These are phyloP conservation scores for Capromys pilorides DNA, from an alignment of 2,797 vertebrate genomes.

Conservation along the genomic window DNA sequence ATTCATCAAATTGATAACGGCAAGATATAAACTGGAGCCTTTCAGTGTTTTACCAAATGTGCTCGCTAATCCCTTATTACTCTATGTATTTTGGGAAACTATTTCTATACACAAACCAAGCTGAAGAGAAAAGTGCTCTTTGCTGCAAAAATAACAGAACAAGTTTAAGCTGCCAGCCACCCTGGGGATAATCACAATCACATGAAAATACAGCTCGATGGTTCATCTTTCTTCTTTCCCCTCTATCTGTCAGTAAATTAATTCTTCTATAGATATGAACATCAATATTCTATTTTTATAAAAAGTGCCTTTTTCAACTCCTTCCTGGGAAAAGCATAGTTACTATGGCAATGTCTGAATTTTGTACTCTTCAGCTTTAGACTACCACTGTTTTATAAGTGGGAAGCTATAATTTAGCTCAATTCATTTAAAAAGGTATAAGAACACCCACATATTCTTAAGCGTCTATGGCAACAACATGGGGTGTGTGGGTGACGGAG, in stretches of 20 bases:
- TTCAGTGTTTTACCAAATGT: slow-evolving; percentile 80
- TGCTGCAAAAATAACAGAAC: slow-evolving; percentile 78
- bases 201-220: slow-evolving; percentile 75
- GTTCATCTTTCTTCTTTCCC: slow-evolving; percentile 70
- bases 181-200: slow-evolving; percentile 72
- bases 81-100: slow-evolving; percentile 78
- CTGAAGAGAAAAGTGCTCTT: slow-evolving; percentile 71
- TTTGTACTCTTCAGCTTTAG: slow-evolving; percentile 58
- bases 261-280: slow-evolving; percentile 81
- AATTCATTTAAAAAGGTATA: slow-evolving; percentile 71
- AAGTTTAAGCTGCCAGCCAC: slow-evolving; percentile 60
- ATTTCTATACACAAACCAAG: slow-evolving; percentile 73
- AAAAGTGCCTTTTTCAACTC: slow-evolving; percentile 79
- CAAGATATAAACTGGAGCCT: slow-evolving; percentile 82
- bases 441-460: slow-evolving; percentile 58
- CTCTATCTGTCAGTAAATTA: slow-evolving; percentile 81
- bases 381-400: slow-evolving; percentile 77
- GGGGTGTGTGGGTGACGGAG: neutral
- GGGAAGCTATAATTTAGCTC: slow-evolving; percentile 82
- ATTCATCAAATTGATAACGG: slow-evolving; percentile 84
- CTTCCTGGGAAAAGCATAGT: slow-evolving; percentile 71
- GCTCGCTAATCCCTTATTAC: slow-evolving; percentile 79
- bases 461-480: slow-evolving; percentile 50
- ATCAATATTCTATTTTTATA: slow-evolving; percentile 82
- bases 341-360: slow-evolving; percentile 73